Conservation (phyloP, 1,140 invertebrate genomes). For the Harlomillsia oculata region DNA sequence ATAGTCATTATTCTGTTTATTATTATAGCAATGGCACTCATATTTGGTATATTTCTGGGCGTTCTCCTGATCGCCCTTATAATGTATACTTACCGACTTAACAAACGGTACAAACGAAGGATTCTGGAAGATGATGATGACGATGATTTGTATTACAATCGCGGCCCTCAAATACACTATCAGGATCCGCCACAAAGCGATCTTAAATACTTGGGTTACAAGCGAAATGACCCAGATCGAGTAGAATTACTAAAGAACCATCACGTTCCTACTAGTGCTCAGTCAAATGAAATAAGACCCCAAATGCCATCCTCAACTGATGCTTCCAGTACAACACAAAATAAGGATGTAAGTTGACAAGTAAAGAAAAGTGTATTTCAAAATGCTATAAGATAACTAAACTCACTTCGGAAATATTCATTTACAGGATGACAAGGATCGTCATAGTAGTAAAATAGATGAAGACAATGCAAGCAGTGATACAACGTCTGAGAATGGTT, state of each 20-base stretch:
- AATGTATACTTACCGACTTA: constrained; percentile 37
- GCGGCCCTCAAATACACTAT: constrained; percentile 18
- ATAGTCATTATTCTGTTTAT: not conserved
- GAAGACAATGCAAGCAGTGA: constrained; percentile 25
- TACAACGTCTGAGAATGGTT: constrained; percentile 11
- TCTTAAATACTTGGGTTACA: constrained; percentile 14
- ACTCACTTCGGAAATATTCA: constrained; percentile 8
- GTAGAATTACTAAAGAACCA: not conserved
- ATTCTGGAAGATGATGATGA: constrained; percentile 35
- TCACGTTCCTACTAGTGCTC: no score
- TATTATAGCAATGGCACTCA: constrained; percentile 35
- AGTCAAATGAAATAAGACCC: not conserved
- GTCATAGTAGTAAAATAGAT: constrained; percentile 13
- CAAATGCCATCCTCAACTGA: not conserved
- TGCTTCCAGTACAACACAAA: not conserved
- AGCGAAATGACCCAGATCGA: constrained; percentile 11
- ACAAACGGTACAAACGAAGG: constrained; percentile 36
- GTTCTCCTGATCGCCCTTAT: constrained; percentile 34
- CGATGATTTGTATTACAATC: constrained; percentile 39
- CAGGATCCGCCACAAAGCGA: constrained; percentile 6
- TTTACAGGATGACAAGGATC: constrained; percentile 4
- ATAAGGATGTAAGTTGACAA: not conserved
- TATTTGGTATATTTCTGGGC: constrained; percentile 36
- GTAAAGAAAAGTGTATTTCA: not conserved
- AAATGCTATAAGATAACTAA: not conserved